Conservation (phyloP, 2,888 invertebrate species). For the Cosmorhoe ocellata region DNA sequence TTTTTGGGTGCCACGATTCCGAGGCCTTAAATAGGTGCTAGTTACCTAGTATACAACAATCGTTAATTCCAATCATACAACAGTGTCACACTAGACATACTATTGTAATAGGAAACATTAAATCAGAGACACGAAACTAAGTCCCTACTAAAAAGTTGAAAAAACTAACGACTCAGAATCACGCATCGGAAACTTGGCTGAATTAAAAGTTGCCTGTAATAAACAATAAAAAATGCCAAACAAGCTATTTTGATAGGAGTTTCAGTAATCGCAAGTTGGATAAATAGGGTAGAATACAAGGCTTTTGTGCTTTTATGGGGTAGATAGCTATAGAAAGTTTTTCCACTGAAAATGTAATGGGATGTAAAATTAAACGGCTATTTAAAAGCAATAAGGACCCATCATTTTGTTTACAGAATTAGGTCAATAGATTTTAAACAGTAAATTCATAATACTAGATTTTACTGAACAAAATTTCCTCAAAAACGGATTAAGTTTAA, state of each 20-base stretch:
- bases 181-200: conserved; percentile 76
- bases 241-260: conserved; percentile 63
- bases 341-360: conserved; percentile 23
- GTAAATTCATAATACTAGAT: too few species aligned
- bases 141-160: conserved; percentile 69
- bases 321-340: conserved; percentile 28
- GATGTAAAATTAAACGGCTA: conserved; percentile 28
- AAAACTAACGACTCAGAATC: conserved; percentile 73
- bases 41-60: neutral
- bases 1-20: too few species aligned
- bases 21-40: too few species aligned
- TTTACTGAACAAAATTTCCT: too few species aligned
- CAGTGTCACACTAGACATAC: conserved; percentile 54
- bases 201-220: conserved; percentile 81
- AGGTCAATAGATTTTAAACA: neutral
- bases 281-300: conserved; percentile 36
- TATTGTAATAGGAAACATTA: conserved; percentile 68
- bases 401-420: neutral
- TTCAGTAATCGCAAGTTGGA: conserved; percentile 54
- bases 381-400: conserved; percentile 21
- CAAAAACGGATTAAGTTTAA: too few species aligned
- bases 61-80: conserved; percentile 25
- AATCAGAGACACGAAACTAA: conserved; percentile 67
- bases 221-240: conserved; percentile 76
- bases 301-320: conserved; percentile 33